These are phyloP conservation scores for Protonibea diacanthus DNA, from an alignment of 2,797 vertebrate genomes.

Conservation along the genomic window DNA sequence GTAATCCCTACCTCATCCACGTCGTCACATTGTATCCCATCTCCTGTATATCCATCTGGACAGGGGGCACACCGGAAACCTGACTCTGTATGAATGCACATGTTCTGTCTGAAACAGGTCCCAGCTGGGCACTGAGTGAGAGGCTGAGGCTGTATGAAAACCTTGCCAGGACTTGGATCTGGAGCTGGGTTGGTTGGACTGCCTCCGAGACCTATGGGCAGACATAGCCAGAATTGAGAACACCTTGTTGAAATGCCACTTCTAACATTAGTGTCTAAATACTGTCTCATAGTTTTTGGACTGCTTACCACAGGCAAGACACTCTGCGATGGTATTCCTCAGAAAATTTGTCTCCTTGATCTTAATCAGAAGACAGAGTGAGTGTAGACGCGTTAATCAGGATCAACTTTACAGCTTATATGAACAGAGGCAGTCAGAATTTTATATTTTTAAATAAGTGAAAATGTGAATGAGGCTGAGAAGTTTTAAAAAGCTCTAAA, in stretches of 20 bases:
- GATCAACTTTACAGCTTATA: constrained; percentile 7
- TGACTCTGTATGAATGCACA: constrained; percentile 85
- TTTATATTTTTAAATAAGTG: constrained; percentile 14
- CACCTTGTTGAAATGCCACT: constrained; percentile 14
- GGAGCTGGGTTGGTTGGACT: constrained; percentile 53
- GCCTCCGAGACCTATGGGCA: constrained; percentile 59
- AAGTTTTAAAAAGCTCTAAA: constrained; percentile 9
- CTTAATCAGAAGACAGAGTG: constrained; percentile 74
- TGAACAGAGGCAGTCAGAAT: not conserved
- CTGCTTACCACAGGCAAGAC: constrained; percentile 93
- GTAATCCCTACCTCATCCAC: constrained; percentile 90
- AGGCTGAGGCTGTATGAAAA: constrained; percentile 26
- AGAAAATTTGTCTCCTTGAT: constrained; percentile 95
- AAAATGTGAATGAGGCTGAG: constrained; percentile 6
- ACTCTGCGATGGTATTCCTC: constrained; percentile 94
- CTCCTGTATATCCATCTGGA: constrained; percentile 92
- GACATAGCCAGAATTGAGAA: constrained; percentile 7
- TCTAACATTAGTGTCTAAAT: constrained; percentile 1
- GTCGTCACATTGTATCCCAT: constrained; percentile 93
- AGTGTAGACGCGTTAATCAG: constrained; percentile 10
- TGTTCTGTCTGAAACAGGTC: constrained; percentile 92
- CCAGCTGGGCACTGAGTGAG: constrained; percentile 83
- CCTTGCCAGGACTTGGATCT: constrained; percentile 28
- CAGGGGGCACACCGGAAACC: constrained; percentile 92
- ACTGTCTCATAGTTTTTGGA: not conserved